Base-by-base conservation (phyloP, 2,113 vertebrate species). In the Nanorana parkeri region DNA sequence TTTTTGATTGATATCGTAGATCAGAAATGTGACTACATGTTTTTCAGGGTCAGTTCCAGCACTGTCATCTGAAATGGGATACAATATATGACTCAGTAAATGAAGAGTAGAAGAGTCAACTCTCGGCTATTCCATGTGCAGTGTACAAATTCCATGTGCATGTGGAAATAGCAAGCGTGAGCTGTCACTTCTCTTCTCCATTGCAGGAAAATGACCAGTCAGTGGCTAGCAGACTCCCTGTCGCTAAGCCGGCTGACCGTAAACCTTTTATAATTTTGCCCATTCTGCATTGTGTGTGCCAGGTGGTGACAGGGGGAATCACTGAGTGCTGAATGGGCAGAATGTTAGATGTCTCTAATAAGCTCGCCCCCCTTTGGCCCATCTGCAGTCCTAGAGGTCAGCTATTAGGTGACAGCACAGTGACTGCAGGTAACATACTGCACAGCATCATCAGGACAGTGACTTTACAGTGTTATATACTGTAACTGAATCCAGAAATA, bases 221-320 rank as follows among this genome's bases (percentile, higher is more conserved):
- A 41, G 72, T 60, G 77, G 52, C 64, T 56, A 68, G 21, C 28
- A 79, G 77, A 32, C 65, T 58, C 64, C 19, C 60, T 52, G 51
- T 24, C 54, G 51, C 41, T 72, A 64, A 65, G 26, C 51, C 16
- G 66, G 5, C 60, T 66, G 80, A 28, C 80, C 63, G n/a, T 66
- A 74, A 82, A 66, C 80, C 80, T 73, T 82, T 82, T 82, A 74
- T 67, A 75, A 82, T 75, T 75, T 17, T 82, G 80, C 54, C 80
- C 80, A 82, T 66, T 61, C 21, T 41, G 80, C 80, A 82, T 66
- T 66, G 80, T 82, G 69, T 67, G 69, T 82, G 69, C 80, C 80
- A 82, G 69, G 80, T 74, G 71, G 20, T 60, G 78, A 47, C 77
- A 68, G 58, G 10, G 71, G 69, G 69, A n/a, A 74, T 81, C 47